These are phyloP conservation scores for Amblyopsis rosae DNA, from an alignment of 2,113 vertebrate species.

Conservation along the genomic window DNA sequence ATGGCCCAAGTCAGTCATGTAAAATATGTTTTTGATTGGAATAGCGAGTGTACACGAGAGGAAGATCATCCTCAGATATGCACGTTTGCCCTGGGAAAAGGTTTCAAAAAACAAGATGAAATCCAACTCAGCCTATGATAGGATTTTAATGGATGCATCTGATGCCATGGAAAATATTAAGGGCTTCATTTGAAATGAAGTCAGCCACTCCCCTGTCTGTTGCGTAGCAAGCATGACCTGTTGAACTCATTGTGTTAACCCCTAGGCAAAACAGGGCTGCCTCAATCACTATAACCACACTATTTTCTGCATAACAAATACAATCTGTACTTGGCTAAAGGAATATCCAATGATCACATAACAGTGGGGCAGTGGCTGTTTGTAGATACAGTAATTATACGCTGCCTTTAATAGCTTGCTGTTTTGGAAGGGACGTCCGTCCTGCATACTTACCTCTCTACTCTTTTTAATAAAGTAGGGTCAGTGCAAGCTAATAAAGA, in stretches of 20 bases:
- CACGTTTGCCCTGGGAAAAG: constrained; percentile 50
- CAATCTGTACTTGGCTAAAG: constrained; percentile 46
- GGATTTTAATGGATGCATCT: constrained; percentile 68
- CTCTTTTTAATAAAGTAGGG: constrained; percentile 76
- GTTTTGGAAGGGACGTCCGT: constrained; percentile 60
- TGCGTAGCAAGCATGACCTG: constrained; percentile 17
- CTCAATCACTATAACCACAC: constrained; percentile 53
- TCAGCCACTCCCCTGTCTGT: constrained; percentile 57
- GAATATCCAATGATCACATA: constrained; percentile 66
- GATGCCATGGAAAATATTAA: constrained; percentile 73
- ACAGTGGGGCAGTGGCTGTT: constrained; percentile 59
- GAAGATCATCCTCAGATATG: constrained; percentile 57
- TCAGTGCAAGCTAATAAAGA: constrained; percentile 68
- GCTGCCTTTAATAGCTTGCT: constrained; percentile 73
- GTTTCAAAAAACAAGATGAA: constrained; percentile 49
- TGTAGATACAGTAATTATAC: constrained; percentile 70
- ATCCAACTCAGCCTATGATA: constrained; percentile 61
- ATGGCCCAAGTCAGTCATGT: constrained; percentile 47
- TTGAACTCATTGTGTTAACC: constrained; percentile 55
- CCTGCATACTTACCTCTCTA: constrained; percentile 70
- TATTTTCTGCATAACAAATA: constrained; percentile 58
- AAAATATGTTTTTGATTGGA: constrained; percentile 56
- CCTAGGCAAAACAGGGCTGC: constrained; percentile 48
- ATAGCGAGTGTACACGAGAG: constrained; percentile 52
- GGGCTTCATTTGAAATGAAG: constrained; percentile 66